phyloP scores from a whole-genome alignment of 2,797 vertebrate species.

The Melopsittacus undulatus region DNA sequence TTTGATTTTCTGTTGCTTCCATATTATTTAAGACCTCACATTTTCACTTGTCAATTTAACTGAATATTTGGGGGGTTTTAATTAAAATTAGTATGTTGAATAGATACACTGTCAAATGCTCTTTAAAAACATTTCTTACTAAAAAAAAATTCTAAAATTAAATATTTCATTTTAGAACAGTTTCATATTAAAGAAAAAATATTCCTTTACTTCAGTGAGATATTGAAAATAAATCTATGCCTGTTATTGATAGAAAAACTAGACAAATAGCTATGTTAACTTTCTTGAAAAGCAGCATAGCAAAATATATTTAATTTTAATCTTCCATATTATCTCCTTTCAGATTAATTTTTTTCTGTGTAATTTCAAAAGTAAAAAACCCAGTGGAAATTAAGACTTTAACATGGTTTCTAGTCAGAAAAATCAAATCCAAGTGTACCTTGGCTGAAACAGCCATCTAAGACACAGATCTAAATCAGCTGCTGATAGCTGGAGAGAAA shows the following conservation, averaged over 20 bases:
- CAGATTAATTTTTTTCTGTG: not conserved
- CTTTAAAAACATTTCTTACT: not conserved
- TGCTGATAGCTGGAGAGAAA: not conserved
- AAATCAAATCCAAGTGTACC: not conserved
- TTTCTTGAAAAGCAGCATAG: not conserved
- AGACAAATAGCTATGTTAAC: not conserved
- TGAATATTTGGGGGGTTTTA: not conserved
- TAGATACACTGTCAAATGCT: not conserved
- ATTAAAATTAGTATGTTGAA: not conserved
- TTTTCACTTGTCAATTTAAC: not conserved
- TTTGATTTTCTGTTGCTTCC: not conserved
- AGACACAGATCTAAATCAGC: not conserved
- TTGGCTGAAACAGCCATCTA: not conserved
- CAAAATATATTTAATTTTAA: not conserved
- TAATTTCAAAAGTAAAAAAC: not conserved
- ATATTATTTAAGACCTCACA: not conserved
- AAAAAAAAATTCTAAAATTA: not conserved
- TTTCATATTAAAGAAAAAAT: not conserved
- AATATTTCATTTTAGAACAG: not conserved
- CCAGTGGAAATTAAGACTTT: not conserved
- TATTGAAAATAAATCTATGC: not conserved
- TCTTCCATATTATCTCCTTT: not conserved
- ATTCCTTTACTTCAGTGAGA: not conserved
- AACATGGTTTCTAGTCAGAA: not conserved
- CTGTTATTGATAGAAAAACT: not conserved